These are phyloP conservation scores for Cyclura pinguis DNA, from an alignment of 2,797 vertebrate genomes.

Conservation along the genomic window DNA sequence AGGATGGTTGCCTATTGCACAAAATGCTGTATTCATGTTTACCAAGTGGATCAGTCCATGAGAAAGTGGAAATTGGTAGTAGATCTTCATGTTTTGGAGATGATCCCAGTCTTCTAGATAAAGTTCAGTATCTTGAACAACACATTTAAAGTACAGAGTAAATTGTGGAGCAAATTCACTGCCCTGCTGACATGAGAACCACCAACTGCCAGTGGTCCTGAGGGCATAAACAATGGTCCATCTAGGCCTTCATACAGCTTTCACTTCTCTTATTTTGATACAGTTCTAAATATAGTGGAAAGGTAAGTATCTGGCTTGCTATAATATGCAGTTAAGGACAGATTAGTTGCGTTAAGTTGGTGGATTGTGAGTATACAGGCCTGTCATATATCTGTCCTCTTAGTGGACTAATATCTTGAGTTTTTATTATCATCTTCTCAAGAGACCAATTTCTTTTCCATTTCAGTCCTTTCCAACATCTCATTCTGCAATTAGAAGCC, in stretches of 20 bases:
- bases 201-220: too few relatives aligned
- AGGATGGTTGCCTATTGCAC: background rate
- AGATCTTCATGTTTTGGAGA: too few relatives aligned
- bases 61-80: background rate
- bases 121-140: too few relatives aligned
- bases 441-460: background rate
- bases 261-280: background rate
- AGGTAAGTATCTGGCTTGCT: background rate
- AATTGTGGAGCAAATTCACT: too few relatives aligned
- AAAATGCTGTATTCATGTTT: background rate
- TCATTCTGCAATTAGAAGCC: constrained; percentile 5
- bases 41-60: too few relatives aligned
- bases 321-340: background rate
- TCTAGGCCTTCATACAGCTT: background rate
- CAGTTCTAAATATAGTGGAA: background rate
- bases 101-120: too few relatives aligned
- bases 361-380: background rate
- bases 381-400: background rate
- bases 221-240: background rate
- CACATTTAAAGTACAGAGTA: too few relatives aligned
- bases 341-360: background rate
- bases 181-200: too few relatives aligned
- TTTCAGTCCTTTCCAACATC: background rate
- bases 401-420: background rate
- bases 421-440: background rate